phyloP scores from a whole-genome alignment of 2,797 vertebrate genomes.

The Poeciliopsis infans region DNA sequence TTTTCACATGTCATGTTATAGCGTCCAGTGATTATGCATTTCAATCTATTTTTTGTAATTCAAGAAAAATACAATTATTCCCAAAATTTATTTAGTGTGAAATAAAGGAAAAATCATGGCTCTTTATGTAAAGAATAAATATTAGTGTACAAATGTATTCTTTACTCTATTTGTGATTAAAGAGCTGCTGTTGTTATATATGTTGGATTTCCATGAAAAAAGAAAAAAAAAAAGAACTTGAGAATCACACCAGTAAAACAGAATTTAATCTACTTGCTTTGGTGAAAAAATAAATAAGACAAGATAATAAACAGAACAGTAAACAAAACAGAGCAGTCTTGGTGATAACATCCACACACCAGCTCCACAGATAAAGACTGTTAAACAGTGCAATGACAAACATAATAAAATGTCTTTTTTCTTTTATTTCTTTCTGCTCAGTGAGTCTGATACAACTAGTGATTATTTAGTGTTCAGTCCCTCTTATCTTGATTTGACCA shows the following conservation, averaged over 20 bases:
- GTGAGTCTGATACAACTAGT: constrained; percentile 32
- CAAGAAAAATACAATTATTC: not conserved
- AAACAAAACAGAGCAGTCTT: constrained; percentile 24
- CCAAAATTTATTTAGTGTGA: not conserved
- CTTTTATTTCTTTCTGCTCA: constrained; percentile 7
- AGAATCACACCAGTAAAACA: constrained; percentile 38
- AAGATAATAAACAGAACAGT: constrained; percentile 31
- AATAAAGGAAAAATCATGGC: not conserved
- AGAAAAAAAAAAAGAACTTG: constrained; percentile 6
- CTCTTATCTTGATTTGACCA: constrained; percentile 58
- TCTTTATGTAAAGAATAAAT: not conserved
- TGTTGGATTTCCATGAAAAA: constrained; percentile 4
- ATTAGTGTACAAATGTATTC: not conserved
- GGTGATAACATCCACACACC: constrained; percentile 43
- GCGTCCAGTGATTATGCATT: not conserved
- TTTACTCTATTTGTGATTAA: not conserved
- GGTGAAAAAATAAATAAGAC: constrained; percentile 40
- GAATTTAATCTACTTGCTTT: constrained; percentile 21
- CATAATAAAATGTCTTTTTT: constrained; percentile 43
- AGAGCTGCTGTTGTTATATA: not conserved
- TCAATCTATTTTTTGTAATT: not conserved
- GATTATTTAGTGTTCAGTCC: constrained; percentile 29
- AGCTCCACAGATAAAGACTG: constrained; percentile 28
- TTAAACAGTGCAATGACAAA: constrained; percentile 32
- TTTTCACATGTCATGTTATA: not conserved